These are phyloP conservation scores for Thalassophryne amazonica DNA, from an alignment of 2,797 vertebrate genomes.

Conservation along the genomic window DNA sequence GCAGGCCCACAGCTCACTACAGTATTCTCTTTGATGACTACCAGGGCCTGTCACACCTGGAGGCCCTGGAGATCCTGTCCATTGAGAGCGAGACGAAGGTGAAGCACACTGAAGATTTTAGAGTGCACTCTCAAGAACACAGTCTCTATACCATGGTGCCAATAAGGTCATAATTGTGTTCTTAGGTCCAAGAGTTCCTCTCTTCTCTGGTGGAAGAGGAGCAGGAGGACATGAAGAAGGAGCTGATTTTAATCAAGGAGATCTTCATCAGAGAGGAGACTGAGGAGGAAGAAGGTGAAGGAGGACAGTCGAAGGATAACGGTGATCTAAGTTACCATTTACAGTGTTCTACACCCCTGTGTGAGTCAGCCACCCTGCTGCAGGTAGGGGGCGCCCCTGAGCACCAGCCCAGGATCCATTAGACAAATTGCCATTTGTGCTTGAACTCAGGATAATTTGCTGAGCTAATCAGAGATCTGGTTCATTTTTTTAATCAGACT, in stretches of 20 bases:
- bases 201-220: conserved; percentile 81
- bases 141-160: background rate
- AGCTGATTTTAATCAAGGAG: conserved; percentile 91
- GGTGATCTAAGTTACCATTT: conserved; percentile 79
- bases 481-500: too few species aligned
- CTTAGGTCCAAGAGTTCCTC: conserved; percentile 89
- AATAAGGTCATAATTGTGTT: background rate
- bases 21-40: conserved; percentile 96
- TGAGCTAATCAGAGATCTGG: too few species aligned
- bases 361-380: conserved; percentile 62
- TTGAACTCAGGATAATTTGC: background rate
- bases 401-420: conserved; percentile 46
- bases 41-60: conserved; percentile 95
- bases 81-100: conserved; percentile 96
- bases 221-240: conserved; percentile 85
- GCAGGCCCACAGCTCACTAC: conserved; percentile 89
- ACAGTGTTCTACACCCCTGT: conserved; percentile 71
- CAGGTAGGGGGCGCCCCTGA: conserved; percentile 39
- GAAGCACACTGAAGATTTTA: conserved; percentile 4
- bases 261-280: conserved; percentile 84
- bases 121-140: background rate
- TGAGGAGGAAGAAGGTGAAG: conserved; percentile 68
- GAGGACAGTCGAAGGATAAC: conserved; percentile 65
- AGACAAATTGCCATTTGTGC: background rate
- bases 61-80: conserved; percentile 97